Conservation (phyloP, 2,113 vertebrate genomes). For the Phalacrocorax aristotelis region DNA sequence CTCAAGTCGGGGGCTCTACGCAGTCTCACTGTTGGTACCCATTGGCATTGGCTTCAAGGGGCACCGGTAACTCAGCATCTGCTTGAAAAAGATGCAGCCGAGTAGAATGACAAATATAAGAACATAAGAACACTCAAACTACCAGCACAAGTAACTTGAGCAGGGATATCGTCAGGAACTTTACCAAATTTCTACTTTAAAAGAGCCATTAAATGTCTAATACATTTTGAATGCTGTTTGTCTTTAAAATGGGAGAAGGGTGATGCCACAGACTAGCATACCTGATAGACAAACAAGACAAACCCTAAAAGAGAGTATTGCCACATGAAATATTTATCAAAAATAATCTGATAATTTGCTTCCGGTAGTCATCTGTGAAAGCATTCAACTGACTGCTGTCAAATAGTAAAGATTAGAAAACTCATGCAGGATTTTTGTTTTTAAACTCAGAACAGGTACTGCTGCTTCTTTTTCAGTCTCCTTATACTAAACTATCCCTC, state of each 20-base stretch:
- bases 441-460: background rate
- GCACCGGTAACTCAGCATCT: background rate
- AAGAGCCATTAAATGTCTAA: background rate
- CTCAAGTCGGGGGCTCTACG: accelerated
- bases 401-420: background rate
- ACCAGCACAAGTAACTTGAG: background rate
- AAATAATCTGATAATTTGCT: background rate
- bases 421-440: background rate
- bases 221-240: background rate
- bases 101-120: background rate
- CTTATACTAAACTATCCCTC: background rate
- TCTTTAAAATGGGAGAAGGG: background rate
- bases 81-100: background rate
- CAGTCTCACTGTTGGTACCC: no score
- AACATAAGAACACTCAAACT: background rate
- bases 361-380: background rate
- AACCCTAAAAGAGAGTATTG: background rate
- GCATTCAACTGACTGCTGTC: background rate
- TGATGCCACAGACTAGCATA: background rate
- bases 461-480: background rate
- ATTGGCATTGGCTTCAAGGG: accelerated
- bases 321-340: background rate
- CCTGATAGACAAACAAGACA: background rate
- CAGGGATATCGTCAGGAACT: background rate
- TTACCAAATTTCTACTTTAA: background rate